These are phyloP conservation scores for Delia radicum DNA, from an alignment of 1,140 invertebrate genomes.

Conservation along the genomic window DNA sequence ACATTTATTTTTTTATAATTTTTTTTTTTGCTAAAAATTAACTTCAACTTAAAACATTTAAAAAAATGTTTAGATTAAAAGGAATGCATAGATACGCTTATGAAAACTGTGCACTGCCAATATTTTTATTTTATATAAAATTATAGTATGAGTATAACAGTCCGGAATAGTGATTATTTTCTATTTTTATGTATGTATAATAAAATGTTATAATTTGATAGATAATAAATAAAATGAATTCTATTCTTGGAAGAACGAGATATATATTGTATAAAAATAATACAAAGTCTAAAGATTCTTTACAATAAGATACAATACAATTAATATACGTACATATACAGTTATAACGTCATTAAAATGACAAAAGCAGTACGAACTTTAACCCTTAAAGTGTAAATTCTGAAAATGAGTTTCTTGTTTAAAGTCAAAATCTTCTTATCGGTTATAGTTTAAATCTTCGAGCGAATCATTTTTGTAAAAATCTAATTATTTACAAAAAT, in stretches of 20 bases:
- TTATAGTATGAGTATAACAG: neutral
- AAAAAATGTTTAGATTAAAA: too few species aligned
- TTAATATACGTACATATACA: neutral
- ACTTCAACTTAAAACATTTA: neutral
- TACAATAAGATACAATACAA: constrained; percentile 19
- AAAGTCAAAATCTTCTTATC: too few species aligned
- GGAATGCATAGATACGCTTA: neutral
- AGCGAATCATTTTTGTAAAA: too few species aligned
- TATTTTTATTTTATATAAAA: neutral
- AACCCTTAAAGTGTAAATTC: too few species aligned
- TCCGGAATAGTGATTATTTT: neutral
- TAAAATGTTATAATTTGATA: too few species aligned
- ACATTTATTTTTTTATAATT: neutral
- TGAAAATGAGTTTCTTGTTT: too few species aligned
- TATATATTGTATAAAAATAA: neutral
- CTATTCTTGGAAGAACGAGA: constrained; percentile 4
- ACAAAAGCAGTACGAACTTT: too few species aligned
- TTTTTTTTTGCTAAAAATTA: neutral
- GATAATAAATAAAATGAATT: constrained; percentile 14
- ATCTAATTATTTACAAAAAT: too few species aligned
- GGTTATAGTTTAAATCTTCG: too few species aligned
- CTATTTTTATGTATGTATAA: neutral
- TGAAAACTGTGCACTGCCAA: neutral
- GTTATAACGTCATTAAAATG: neutral
- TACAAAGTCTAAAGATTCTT: neutral